Base-by-base conservation (phyloP, 2,888 invertebrate genomes). In the Leptinotarsa peninsularis region DNA sequence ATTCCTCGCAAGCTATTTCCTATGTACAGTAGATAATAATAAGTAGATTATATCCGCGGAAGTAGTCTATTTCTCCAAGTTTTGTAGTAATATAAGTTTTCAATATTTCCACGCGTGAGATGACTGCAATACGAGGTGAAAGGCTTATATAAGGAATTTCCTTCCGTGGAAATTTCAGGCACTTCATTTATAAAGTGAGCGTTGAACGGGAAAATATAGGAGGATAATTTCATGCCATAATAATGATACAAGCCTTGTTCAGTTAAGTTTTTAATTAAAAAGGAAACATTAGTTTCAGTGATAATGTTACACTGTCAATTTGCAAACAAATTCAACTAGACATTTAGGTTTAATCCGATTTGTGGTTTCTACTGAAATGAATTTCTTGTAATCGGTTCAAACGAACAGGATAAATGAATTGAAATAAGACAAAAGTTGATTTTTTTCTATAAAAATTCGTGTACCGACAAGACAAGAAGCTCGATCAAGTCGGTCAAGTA, bases 1-100 rank as follows among this genome's bases (percentile, higher is more conserved):
- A 7, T 58, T 15, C 13, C 14, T 21, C 15, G 14, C 23, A 58
- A 58, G 21, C 3, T 58, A 18, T 18, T 58, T 58, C 23, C 23
- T 13, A 23, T 4, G 21, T 23, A 58, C 18, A 58, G 14, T 58
- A 58, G 13, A 23, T 58, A 58, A 58, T 58, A 58, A 58, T 58
- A 58, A 58, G 58, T 4, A 58, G 58, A 58, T 58, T 58, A 58
- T 58, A 23, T 58, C 58, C 58, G 58, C 14, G 58, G 14, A 23
- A 58, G 58, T 14, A 27, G 4, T 58, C 23, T 23, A 58, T 58
- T 27, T 58, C 23, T 27, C 23, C 58, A 58, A 58, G 27, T 58
- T 23, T 58, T 23, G 23, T 21, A 18, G 23, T 58, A 58, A 58
- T 58, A 58, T n/a, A 18, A 58, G 23, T 58, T 58, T 23, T 58